Evolutionary conservation across 2,888 invertebrate species (phyloP).

Genomic region (Athripsodes cinereus): DNA sequence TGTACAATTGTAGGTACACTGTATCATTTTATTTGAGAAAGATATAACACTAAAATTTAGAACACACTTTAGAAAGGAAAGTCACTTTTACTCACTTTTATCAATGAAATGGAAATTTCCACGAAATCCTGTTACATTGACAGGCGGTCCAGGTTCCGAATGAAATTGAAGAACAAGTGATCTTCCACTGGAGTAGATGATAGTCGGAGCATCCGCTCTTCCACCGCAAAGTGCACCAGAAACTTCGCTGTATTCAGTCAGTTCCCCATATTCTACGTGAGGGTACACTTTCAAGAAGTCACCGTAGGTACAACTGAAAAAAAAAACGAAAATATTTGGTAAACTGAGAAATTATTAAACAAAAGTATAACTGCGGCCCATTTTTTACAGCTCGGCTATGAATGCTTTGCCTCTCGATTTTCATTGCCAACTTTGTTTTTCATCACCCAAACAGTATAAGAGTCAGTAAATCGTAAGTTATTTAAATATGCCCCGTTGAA

Average conservation of each 20-base stretch:
- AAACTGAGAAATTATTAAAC: too few relatives aligned
- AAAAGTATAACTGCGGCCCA: too few relatives aligned
- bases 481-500: too few relatives aligned
- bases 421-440: too few relatives aligned
- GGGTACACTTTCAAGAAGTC: slow-evolving; percentile 75
- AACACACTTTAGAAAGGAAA: too few relatives aligned
- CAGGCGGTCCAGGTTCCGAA: slow-evolving; percentile 45
- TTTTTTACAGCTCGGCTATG: too few relatives aligned
- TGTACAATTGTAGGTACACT: too few relatives aligned
- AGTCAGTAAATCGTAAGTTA: too few relatives aligned
- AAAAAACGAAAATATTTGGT: too few relatives aligned
- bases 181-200: slow-evolving; percentile 69
- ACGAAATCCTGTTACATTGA: slow-evolving; percentile 61
- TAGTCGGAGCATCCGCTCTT: slow-evolving; percentile 60
- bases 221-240: slow-evolving; percentile 67
- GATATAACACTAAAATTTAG: not conserved
- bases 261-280: slow-evolving; percentile 62
- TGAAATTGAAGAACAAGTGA: slow-evolving; percentile 72
- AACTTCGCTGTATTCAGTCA: slow-evolving; percentile 73
- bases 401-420: too few relatives aligned
- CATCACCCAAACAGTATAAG: too few relatives aligned
- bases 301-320: slow-evolving; percentile 65
- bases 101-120: slow-evolving; percentile 73
- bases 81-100: slow-evolving; percentile 66
- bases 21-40: not conserved